phyloP scores from a whole-genome alignment of 2,888 invertebrate genomes.

The Platerodrilus igneus region DNA sequence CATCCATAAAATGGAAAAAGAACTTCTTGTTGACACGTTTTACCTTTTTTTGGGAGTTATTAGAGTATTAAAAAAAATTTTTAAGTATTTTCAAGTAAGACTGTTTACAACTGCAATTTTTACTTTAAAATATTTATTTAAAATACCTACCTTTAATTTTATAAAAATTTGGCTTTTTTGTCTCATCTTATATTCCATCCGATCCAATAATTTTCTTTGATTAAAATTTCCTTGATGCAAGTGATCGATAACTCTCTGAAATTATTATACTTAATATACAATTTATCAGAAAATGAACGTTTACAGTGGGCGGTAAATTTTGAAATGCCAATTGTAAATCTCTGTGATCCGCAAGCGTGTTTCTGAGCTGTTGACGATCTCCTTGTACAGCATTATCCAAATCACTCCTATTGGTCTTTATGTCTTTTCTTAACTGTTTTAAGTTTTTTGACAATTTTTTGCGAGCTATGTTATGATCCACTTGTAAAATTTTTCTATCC shows the following conservation, averaged over 20 bases:
- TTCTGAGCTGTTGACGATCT: slow-evolving; percentile 56
- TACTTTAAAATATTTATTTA: too few species aligned
- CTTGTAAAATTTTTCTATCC: slow-evolving; percentile 57
- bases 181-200: slow-evolving; percentile 56
- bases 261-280: slow-evolving; percentile 16
- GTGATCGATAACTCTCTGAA: slow-evolving; percentile 57
- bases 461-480: slow-evolving; percentile 50
- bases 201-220: slow-evolving; percentile 59
- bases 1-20: too few species aligned
- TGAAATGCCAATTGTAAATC: slow-evolving; percentile 57
- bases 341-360: slow-evolving; percentile 55
- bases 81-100: too few species aligned
- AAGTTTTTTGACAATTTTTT: slow-evolving; percentile 56
- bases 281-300: slow-evolving; percentile 1
- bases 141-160: slow-evolving; percentile 53
- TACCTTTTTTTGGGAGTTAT: too few species aligned
- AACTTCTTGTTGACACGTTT: too few species aligned
- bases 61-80: too few species aligned
- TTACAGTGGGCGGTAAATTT: slow-evolving; percentile 44
- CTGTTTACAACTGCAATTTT: too few species aligned
- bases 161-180: slow-evolving; percentile 57
- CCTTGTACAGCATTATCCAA: slow-evolving; percentile 57
- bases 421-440: slow-evolving; percentile 54
- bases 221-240: slow-evolving; percentile 60
- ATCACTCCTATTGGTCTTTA: slow-evolving; percentile 53